Evolutionary conservation across 2,888 invertebrate species (phyloP).

Genomic region (Drosophila percnosoma): DNA sequence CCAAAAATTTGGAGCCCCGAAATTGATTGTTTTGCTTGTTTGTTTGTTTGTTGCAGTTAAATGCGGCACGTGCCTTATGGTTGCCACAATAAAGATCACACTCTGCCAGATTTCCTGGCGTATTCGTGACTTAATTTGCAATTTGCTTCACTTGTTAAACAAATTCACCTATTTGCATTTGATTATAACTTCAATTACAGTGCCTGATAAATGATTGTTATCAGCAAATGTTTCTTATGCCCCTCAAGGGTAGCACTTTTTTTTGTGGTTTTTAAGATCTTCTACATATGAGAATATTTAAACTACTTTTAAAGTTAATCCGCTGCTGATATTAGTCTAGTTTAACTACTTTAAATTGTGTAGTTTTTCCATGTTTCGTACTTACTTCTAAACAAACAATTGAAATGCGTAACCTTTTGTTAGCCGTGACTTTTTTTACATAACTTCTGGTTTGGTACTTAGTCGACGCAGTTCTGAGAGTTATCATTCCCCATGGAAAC

Average conservation of each 20-base stretch:
- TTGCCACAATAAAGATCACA: neutral
- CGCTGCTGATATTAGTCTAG: neutral
- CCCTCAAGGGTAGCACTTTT: neutral
- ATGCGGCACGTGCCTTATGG: conserved; percentile 42
- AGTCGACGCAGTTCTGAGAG: neutral
- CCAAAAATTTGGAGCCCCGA: conserved; percentile 20
- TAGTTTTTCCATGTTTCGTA: neutral
- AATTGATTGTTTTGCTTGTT: neutral
- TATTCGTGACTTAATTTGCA: conserved; percentile 28
- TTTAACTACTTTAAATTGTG: neutral
- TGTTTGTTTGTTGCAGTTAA: conserved; percentile 32
- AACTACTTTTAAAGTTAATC: neutral
- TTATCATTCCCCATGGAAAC: conserved; percentile 4
- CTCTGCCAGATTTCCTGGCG: conserved; percentile 18
- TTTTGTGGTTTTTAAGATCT: neutral
- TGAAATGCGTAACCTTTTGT: neutral
- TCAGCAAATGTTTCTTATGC: neutral
- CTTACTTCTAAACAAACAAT: neutral
- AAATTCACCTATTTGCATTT: conserved; percentile 39
- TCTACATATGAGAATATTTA: neutral
- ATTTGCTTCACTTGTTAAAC: conserved; percentile 30
- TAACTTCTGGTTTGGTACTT: neutral
- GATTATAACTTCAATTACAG: conserved; percentile 26
- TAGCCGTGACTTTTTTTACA: neutral
- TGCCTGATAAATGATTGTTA: conserved; percentile 26